Conservation (phyloP, 2,113 vertebrate species). For the Varanus komodoensis region DNA sequence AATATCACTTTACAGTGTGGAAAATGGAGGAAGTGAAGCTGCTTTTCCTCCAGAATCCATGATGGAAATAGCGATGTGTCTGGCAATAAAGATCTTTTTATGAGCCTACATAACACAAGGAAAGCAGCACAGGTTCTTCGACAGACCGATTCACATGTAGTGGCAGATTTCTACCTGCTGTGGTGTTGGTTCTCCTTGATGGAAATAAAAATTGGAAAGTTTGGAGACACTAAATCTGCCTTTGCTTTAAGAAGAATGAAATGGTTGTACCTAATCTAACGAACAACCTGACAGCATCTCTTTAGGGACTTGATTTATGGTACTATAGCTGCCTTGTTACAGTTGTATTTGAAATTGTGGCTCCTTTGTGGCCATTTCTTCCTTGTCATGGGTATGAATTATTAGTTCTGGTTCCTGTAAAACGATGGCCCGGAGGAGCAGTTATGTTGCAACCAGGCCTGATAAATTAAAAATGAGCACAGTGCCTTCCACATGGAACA, state of each 20-base stretch:
- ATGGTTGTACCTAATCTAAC: not conserved
- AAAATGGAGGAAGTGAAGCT: no score
- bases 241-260: constrained; percentile 3
- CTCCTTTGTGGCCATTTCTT: constrained; percentile 28
- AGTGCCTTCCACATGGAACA: not conserved
- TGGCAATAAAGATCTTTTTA: not conserved
- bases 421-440: not conserved
- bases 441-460: not conserved
- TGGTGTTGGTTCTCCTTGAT: not conserved
- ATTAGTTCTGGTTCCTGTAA: constrained; percentile 25
- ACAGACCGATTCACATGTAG: not conserved
- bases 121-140: not conserved
- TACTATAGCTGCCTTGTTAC: not conserved
- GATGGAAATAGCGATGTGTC: not conserved
- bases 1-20: no score
- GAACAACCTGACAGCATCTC: not conserved
- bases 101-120: not conserved
- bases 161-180: not conserved
- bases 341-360: constrained; percentile 31
- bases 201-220: constrained; percentile 1
- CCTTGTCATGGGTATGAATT: constrained; percentile 21
- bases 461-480: constrained; percentile 10
- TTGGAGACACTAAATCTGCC: constrained; percentile 3
- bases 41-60: no score
- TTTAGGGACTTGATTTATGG: constrained; percentile 19